Conservation (phyloP, 53 echinoderm and acorn worm species). For the Apostichopus leukothele region DNA sequence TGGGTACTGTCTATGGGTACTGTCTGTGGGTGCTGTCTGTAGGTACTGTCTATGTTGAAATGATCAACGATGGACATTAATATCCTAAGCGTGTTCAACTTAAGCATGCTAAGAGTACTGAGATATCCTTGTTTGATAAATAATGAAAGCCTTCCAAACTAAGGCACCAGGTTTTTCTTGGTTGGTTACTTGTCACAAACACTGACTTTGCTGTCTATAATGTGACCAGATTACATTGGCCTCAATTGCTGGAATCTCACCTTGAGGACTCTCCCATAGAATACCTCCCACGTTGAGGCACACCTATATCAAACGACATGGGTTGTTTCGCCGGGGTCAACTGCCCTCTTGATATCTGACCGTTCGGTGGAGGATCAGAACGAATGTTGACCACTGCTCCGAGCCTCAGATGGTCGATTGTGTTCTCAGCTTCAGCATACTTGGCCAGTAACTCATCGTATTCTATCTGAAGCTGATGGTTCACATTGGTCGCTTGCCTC, state of each 20-base stretch:
- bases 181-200: too few species aligned
- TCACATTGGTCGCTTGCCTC: slow-evolving; percentile 61
- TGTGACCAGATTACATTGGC: too few species aligned
- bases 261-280: background rate
- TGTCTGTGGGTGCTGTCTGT: too few species aligned
- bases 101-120: too few species aligned
- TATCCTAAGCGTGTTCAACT: too few species aligned
- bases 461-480: slow-evolving; percentile 77
- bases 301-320: slow-evolving; percentile 41
- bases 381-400: slow-evolving; percentile 85
- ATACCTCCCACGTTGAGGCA: slow-evolving; percentile 55
- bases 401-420: slow-evolving; percentile 84
- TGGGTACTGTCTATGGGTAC: too few species aligned
- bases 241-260: background rate
- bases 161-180: too few species aligned
- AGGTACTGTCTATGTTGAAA: too few species aligned
- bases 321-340: slow-evolving; percentile 48
- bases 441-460: slow-evolving; percentile 89
- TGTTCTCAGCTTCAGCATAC: slow-evolving; percentile 86
- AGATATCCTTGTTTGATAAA: too few species aligned
- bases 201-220: too few species aligned
- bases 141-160: too few species aligned
- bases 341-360: slow-evolving; percentile 31
- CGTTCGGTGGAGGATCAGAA: slow-evolving; percentile 42
- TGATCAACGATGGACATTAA: too few species aligned